Conservation (phyloP, 2,113 vertebrate species). For the Phaethon lepturus region DNA sequence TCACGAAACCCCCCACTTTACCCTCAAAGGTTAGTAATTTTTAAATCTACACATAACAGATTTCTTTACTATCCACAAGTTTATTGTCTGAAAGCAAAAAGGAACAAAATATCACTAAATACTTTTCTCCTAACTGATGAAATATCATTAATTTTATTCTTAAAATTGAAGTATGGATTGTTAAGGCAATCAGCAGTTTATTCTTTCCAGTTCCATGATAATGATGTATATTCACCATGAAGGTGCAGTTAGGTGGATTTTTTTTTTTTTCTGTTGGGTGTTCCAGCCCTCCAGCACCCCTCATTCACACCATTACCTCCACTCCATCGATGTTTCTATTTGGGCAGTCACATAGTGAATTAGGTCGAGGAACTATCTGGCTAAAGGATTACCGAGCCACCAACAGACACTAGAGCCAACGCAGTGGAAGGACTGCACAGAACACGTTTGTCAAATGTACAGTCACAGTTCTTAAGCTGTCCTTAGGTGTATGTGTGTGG, state of each 20-base stretch:
- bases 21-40: slow-evolving; percentile 84
- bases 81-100: background rate
- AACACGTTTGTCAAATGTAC: accelerated
- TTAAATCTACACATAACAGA: background rate
- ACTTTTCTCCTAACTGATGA: background rate
- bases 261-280: background rate
- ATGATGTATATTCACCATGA: background rate
- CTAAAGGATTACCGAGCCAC: background rate
- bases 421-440: background rate
- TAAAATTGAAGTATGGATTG: background rate
- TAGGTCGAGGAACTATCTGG: background rate
- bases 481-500: background rate
- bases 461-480: background rate
- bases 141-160: background rate
- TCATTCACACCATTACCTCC: background rate
- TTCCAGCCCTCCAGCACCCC: background rate
- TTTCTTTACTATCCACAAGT: background rate
- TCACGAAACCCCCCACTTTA: slow-evolving; percentile 86
- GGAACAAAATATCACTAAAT: background rate
- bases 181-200: background rate
- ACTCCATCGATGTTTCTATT: background rate
- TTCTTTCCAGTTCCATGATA: background rate
- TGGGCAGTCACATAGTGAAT: background rate
- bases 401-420: background rate
- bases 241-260: background rate